Evolutionary conservation across 2,888 invertebrate species (phyloP), one percentile per base, ranked within the genome.

Genomic region (Amaurobius ferox): DNA sequence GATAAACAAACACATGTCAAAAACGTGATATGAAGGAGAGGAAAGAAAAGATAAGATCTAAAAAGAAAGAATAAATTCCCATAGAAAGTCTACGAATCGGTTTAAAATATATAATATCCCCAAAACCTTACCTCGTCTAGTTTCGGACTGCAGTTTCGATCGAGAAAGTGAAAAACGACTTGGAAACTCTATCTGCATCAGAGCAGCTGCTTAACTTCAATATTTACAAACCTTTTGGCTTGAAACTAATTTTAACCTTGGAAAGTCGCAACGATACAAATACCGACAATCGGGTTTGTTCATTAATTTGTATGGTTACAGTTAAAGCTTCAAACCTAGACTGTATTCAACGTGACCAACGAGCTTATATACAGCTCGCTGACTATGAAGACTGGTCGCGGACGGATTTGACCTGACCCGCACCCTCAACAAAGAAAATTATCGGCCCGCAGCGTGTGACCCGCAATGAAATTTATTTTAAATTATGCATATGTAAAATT

Each of bases 151-250:
- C 67, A 77, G 85, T 73, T 79, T 79, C 35, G 73, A 62, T 44
- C 61, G 40, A 66, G 67, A 61, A 61, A 55, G 62, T 74, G 68
- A 62, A 79, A 86, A 79, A 61, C 85, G 78, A 86, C 61, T 73
- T 39, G 48, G 68, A 74, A 62, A 86, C 79, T 78, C 78, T 79
- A 86, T 86, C 78, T 79, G 85, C 85, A 86, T 86, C 85, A 86
- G 85, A 86, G 26, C 79, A 79, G 73, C 78, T 73, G 66, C 78
- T 79, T 16, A 35, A 67, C 79, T 72, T 62, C 79, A 44, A 48
- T 79, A 79, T 72, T 79, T 79, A 79, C 71, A 62, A 79, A 78
- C 78, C 71, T 40, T 64, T 79, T 68, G 61, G 39, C 70, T 70
- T 70, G 62, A 44, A 62, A 72, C 71, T 79, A 71, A 79, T 30